Evolutionary conservation across 2,113 vertebrate species (phyloP), one percentile per base, ranked within the genome.

Genomic region (Hydropotes inermis): DNA sequence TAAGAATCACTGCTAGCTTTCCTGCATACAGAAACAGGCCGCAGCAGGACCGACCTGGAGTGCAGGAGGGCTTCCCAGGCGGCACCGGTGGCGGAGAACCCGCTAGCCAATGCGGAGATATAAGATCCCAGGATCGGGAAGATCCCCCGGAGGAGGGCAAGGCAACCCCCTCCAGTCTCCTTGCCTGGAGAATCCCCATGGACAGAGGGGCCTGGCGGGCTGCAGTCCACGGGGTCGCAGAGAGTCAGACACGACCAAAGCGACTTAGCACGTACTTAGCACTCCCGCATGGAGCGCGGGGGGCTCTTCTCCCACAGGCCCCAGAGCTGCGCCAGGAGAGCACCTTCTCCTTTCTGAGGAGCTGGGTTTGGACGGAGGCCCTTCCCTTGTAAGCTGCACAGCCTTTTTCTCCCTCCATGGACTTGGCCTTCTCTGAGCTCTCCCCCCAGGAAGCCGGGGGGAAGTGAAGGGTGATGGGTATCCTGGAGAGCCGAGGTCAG

Each of bases 261-360:
- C 12, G 39, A 15, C 39, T 43, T 27, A 76, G 70, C 70, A 43
- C 13, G 39, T 27, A 43, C 36, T 74, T 74, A 25, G 36, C 36
- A 74, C 3, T 0, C 67, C 13, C 0, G 0, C 21, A 39, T 1
- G 1, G 67, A 74, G 36, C 3, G 1, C 21, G 25, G 43, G 5
- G 7, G 7, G 16, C 57, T 15, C 0, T 43, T 43, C 43, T 12
- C 15, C 52, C 12, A 2, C 2, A 6, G 52, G 47, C 11, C 6
- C 19, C 8, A 70, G 28, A 1, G n/a, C 39, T 2, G 0, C 14
- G 12, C 4, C 2, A 7, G 88, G 25, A 19, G 52, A 5, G 2
- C 28, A 5, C 39, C 52, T 13, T 57, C 30, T 83, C 50, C 13
- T 47, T 43, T 50, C 45, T 19, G 27, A 76, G 89, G 39, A 1